Conservation (phyloP, 2,113 vertebrate species). For the Hucho hucho region DNA sequence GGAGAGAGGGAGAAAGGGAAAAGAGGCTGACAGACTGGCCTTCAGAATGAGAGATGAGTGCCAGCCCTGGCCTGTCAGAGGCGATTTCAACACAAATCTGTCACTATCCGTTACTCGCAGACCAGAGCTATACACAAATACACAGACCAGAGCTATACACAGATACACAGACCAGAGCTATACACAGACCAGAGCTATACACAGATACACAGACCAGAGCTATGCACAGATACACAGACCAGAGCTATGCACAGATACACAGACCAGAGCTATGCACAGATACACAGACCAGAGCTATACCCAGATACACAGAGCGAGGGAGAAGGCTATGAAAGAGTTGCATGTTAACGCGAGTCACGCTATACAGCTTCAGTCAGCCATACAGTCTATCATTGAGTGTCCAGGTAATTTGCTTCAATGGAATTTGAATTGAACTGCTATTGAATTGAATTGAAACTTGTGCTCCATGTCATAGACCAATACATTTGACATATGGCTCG, state of each 20-base stretch:
- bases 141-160: no score
- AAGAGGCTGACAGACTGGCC: conserved; percentile 4
- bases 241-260: no score
- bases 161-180: background rate
- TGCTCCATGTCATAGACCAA: background rate
- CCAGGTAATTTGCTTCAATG: no score
- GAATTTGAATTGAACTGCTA: no score
- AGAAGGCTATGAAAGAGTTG: background rate
- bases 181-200: conserved; percentile 20
- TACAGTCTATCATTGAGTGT: no score
- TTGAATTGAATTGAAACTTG: no score
- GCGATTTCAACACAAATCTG: conserved; percentile 54
- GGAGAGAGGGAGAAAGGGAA: background rate
- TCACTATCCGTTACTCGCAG: conserved; percentile 51
- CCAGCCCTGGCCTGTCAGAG: conserved; percentile 51
- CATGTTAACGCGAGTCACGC: background rate
- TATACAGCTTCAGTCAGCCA: no score
- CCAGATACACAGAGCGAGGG: conserved; percentile 5
- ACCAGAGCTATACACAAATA: background rate
- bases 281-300: conserved; percentile 20
- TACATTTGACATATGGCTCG: background rate
- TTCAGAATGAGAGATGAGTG: conserved; percentile 56
- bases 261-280: conserved; percentile 18
- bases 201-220: no score
- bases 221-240: background rate